Base-by-base conservation (phyloP, 2,888 invertebrate species). In the Cryptosula pallasiana region DNA sequence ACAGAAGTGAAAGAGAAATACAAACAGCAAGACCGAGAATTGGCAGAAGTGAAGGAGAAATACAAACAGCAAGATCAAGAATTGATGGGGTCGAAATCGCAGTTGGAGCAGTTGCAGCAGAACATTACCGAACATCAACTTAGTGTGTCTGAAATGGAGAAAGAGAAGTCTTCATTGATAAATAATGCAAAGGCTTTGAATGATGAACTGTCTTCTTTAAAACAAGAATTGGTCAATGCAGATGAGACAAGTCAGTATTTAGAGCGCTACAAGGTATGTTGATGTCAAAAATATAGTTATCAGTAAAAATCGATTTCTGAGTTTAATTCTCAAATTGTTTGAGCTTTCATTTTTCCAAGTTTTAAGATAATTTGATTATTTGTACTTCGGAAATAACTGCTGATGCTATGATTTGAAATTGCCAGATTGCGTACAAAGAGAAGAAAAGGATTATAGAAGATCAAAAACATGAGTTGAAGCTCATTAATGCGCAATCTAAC, bases 381-480 rank as follows among this genome's bases (percentile, higher is more conserved):
- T 45, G 45, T 20, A 45, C 20, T 45, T 45, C 5, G 45, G 5
- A 45, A 45, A 45, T 45, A 45, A 45, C 9, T 45, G 5, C 20
- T 45, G 5, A 45, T 45, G 5, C 20, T 45, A n/a, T n/a, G n/a
- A n/a, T n/a, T n/a, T n/a, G n/a, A n/a, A n/a, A n/a, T 55, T 55
- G 9, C n/a, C 55, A 63, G 63, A 34, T 63, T 63, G 63, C 29
- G 3, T 63, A 63, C 32, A 63, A 63, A 34, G 63, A 63, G n/a
- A 63, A 63, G 63, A 63, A 63, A 32, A 20, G 27, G 32, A 63
- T 63, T 34, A 63, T 63, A 25, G 32, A 63, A 29, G 63, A 63
- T 29, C 32, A 29, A 32, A 63, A 63, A 32, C 63, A 63, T 63
- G 32, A 63, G 32, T 27, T 63, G 32, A 63, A 63, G 32, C 13